Percentiles rank a stretch among this genome's conserved stretches.
These are phyloP conservation scores for Hirtodrosophila trivittata DNA, from an alignment of 2,888 invertebrate genomes.

Conservation along the genomic window DNA sequence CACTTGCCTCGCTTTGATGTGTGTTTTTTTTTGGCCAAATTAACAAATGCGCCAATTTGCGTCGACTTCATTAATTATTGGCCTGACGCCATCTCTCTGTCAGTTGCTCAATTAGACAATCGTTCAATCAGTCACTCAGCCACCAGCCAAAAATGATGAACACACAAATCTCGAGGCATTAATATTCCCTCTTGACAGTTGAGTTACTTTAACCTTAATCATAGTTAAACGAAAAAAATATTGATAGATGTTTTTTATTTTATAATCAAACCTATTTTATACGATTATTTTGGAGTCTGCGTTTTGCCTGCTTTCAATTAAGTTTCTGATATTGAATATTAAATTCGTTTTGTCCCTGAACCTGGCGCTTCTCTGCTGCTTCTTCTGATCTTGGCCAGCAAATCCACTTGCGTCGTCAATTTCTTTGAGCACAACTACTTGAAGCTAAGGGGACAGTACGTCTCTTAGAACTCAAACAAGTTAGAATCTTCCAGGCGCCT, in stretches of 20 bases:
- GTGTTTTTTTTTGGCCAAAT: slow-evolving; percentile 30
- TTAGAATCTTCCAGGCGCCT: neutral
- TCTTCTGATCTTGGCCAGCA: slow-evolving; percentile 47
- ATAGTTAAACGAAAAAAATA: too few species aligned
- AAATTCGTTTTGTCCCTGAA: slow-evolving; percentile 28
- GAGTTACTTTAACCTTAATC: too few species aligned
- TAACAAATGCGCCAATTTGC: slow-evolving; percentile 54
- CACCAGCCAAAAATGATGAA: neutral
- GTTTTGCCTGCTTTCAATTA: too few species aligned
- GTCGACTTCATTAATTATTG: slow-evolving; percentile 37
- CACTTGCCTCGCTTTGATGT: slow-evolving; percentile 12
- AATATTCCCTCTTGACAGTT: too few species aligned
- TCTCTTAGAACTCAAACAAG: too few species aligned
- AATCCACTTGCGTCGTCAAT: slow-evolving; percentile 5
- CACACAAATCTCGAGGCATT: neutral
- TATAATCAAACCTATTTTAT: too few species aligned
- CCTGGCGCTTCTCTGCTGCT: slow-evolving; percentile 16
- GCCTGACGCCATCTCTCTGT: slow-evolving; percentile 32
- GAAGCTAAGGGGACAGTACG: slow-evolving; percentile 9
- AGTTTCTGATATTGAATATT: neutral
- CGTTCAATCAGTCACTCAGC: slow-evolving; percentile 2
- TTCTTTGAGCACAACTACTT: neutral
- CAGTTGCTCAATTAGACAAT: slow-evolving; percentile 19
- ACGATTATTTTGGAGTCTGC: too few species aligned
- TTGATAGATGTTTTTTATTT: too few species aligned